Conservation (phyloP, 2,797 vertebrate genomes). For the Phoebastria nigripes region DNA sequence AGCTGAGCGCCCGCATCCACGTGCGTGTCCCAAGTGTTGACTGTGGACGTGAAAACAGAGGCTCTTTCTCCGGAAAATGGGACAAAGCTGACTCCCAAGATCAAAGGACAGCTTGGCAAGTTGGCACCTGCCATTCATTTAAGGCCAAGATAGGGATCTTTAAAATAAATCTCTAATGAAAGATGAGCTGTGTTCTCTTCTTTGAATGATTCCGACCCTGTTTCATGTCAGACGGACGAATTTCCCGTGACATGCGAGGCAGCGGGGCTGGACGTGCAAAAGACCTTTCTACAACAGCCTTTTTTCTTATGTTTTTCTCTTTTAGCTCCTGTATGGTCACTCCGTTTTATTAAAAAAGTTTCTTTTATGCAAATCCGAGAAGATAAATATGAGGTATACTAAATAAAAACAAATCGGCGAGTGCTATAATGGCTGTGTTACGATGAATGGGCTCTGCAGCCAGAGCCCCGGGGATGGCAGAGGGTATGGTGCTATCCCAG, state of each 20-base stretch:
- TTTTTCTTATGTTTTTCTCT: neutral
- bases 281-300: neutral
- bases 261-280: fast-evolving
- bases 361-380: neutral
- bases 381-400: neutral
- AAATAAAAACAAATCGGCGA: neutral
- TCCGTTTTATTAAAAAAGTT: neutral
- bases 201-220: neutral
- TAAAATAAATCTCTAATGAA: neutral
- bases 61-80: neutral
- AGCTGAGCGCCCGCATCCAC: fast-evolving
- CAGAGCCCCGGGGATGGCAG: neutral
- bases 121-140: neutral
- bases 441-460: neutral
- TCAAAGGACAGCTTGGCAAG: neutral
- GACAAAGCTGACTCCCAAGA: neutral
- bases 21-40: fast-evolving
- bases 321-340: neutral
- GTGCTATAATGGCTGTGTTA: neutral
- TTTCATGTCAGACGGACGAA: fast-evolving
- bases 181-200: neutral
- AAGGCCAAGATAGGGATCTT: neutral
- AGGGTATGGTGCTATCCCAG: neutral
- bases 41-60: fast-evolving
- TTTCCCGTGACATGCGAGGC: neutral